Conservation (phyloP, 2,888 invertebrate genomes). For the Parnassius orleans region DNA sequence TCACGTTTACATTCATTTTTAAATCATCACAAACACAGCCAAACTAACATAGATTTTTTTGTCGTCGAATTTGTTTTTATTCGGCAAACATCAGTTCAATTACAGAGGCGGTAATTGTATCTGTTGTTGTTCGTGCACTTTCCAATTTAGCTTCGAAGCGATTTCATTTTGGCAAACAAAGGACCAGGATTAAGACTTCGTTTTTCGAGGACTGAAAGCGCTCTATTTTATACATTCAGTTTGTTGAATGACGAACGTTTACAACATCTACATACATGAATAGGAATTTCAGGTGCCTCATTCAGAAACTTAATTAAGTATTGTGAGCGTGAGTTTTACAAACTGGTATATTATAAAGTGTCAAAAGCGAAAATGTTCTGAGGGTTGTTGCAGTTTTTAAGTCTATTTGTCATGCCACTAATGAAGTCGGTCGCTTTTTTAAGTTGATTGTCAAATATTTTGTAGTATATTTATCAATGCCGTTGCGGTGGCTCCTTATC, state of each 20-base stretch:
- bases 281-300: conserved; percentile 7
- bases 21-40: conserved; percentile 1
- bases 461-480: conserved; percentile 20
- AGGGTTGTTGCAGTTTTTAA: conserved; percentile 19
- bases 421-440: conserved; percentile 20
- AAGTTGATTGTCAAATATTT: conserved; percentile 24
- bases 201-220: conserved; percentile 37
- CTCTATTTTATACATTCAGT: conserved; percentile 14
- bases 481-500: no score
- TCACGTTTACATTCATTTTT: neutral
- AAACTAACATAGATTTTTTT: conserved; percentile 6
- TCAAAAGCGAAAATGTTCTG: conserved; percentile 10
- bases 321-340: neutral
- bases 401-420: conserved; percentile 20
- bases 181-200: conserved; percentile 52
- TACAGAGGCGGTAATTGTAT: conserved; percentile 34
- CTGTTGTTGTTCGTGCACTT: conserved; percentile 42
- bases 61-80: conserved; percentile 27
- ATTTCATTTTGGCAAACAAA: conserved; percentile 71
- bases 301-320: conserved; percentile 18
- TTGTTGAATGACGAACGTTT: conserved; percentile 8
- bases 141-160: conserved; percentile 62
- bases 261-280: neutral
- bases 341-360: conserved; percentile 15
- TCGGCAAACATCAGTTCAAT: conserved; percentile 33